Evolutionary conservation across 2,888 invertebrate genomes (phyloP).

Genomic region (Ommatoiulus sabulosus): DNA sequence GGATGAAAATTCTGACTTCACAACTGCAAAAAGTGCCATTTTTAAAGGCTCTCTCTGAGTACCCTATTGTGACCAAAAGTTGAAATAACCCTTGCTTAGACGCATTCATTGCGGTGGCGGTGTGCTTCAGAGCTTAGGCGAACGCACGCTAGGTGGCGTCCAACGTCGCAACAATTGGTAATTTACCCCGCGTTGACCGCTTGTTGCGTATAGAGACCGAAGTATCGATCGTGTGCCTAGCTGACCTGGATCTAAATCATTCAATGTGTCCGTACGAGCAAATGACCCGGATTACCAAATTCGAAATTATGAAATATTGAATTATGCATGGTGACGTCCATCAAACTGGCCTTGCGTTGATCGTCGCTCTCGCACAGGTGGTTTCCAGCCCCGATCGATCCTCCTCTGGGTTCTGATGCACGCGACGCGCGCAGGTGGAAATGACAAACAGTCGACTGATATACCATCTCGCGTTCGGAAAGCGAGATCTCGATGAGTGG

Average conservation of each 20-base stretch:
- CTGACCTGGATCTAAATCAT: slow-evolving; percentile 18
- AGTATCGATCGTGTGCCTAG: neutral
- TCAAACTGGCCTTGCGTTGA: neutral
- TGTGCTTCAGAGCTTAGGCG: no score
- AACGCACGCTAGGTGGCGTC: no score
- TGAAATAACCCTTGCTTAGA: no score
- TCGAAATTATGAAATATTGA: slow-evolving; percentile 5
- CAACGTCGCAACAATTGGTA: no score
- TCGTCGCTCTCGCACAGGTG: neutral
- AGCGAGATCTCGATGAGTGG: neutral
- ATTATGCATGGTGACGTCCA: neutral
- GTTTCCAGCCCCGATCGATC: neutral
- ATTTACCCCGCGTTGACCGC: no score
- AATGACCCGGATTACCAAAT: neutral
- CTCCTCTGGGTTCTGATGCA: neutral
- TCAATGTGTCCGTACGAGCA: neutral
- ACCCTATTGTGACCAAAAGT: no score
- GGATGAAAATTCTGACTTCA: no score
- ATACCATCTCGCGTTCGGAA: neutral
- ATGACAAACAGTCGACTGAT: neutral
- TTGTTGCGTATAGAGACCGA: no score
- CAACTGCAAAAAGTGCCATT: no score
- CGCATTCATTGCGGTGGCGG: no score
- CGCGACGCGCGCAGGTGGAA: neutral
- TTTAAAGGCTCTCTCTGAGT: no score